Base-by-base conservation (phyloP, 37 sponge, comb jelly and placozoan genomes). In the Axinella damicornis region DNA sequence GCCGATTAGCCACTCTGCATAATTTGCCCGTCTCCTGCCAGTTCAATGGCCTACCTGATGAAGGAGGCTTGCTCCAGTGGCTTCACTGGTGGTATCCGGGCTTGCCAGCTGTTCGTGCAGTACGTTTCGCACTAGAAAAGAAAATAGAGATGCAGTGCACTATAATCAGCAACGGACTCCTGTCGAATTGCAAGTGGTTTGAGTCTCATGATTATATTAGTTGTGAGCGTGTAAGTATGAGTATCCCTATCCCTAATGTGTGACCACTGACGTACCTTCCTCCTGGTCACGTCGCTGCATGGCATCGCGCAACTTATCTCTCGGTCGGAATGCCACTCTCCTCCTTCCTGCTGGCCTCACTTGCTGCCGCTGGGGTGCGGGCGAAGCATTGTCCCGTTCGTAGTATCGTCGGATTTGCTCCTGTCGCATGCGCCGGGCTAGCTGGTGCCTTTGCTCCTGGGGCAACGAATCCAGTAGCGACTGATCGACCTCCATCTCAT, bases 11-110 rank as follows among this genome's bases (percentile, higher is more conserved):
- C n/a, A n/a, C n/a, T n/a, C n/a, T n/a, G n/a, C n/a, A n/a, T n/a
- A n/a, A n/a, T n/a, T n/a, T n/a, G n/a, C n/a, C n/a, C 46, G 46
- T 46, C 6, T 9, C 4, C 9, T 12, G 46, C 46, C 46, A 46
- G 46, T 46, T 4, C 6, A 4, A 46, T 46, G 46, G 6, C 69
- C 80, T 34, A 90, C 91, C 84, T 65, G 79, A 72, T 93, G 93
- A 18, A 93, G 76, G 14, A 93, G 72, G 18, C 89, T 80, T 12
- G 77, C 69, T 21, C 89, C 93, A 59, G 77, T 93, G 12, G 77
- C 77, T 69, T 81, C 81, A 65, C 74, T 87, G 65, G 11, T 20
- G 13, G 39, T 40, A 61, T 93, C 60, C 2, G 81, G 77, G 62
- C 77, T 38, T 0, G 71, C 80, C 37, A 85, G 66, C 21, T 73